Evolutionary conservation across 2,797 vertebrate species (phyloP), one percentile per base, ranked within the genome.

Genomic region (Esox masquinongy): DNA sequence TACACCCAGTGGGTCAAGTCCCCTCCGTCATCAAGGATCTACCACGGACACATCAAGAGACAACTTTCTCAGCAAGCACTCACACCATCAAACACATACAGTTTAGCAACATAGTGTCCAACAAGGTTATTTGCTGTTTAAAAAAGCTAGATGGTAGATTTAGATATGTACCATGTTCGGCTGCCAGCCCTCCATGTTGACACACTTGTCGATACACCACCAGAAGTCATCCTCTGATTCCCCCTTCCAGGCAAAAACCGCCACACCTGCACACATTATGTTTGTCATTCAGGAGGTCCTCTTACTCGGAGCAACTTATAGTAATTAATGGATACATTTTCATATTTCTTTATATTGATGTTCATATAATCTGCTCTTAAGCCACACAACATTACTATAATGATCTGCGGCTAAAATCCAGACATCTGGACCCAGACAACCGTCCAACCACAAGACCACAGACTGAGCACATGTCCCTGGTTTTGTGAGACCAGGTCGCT

Each of bases 1-100:
- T 98, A 98, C 89, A 98, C 95, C 97, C 97, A 98, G 68, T 98
- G 97, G 79, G 97, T 98, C 93, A 98, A 91, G 91, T 98, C 97
- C 75, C 97, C 97, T 53, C 97, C 97, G 14, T 98, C 97, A 70
- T 98, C 97, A 85, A 98, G 94, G 86, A 98, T 97, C 97, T 98
- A 87, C 84, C 9, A 75, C 7, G 72, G n/a, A 63, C n/a, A 70
- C 34, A 64, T 49, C 17, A 74, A n/a, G 36, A 79, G 77, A 61
- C 14, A 66, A 61, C 63, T 6, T 1, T 0, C 9, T 34, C 29
- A 36, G 69, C 51, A 36, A 34, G 68, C 63, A 36, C 31, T 12
- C 19, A 2, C 6, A 39, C 70, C 34, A 68, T 2, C 24, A 43
- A 34, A 11, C 68, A 50, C 22, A 70, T 43, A 49, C 12, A 70